Evolutionary conservation across 2,797 vertebrate genomes (phyloP), one percentile per base, ranked within the genome.

Genomic region (Eulemur coronatus): DNA sequence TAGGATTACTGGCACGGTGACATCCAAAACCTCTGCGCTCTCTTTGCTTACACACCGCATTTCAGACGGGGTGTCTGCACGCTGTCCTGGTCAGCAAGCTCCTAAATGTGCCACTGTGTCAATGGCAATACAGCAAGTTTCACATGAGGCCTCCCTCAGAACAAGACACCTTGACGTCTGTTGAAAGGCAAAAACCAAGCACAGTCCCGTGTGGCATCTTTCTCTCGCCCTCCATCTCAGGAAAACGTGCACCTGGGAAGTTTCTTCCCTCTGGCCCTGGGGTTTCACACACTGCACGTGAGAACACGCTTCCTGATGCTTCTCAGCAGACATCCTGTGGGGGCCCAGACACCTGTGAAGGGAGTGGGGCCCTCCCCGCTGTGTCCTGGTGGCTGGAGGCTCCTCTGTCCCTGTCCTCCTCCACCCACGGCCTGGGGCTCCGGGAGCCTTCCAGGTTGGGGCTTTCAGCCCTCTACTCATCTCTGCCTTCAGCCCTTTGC

Each of bases 81-180:
- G 2, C 48, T 1, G 55, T 10, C 4, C 8, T 20, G 3, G 5
- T 26, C 35, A 30, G 41, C 0, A 9, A 46, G 41, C 14, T 43
- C 24, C 4, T 14, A 5, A 2, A 22, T 0, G 9, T 0, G 2
- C 17, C 4, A 4, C 5, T 15, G 2, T 2, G 43, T 5, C 11
- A 59, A 30, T 11, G 11, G 4, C 0, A 1, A 8, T 7, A 13
- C 2, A 0, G 26, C 9, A 24, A 15, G 35, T 15, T n/a, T 18
- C 12, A 14, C 24, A 1, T 35, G 15, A 43, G 35, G 20, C 4
- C 20, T 14, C 8, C 12, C 26, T 72, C n/a, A 5, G 24, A 9
- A 55, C 0, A 4, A 20, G 28, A 82, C 30, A 15, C 4, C 30
- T 0, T 22, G 22, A 5, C 1, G 38, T 8, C 55, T 22, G 22